A percentile compares a stretch with the other conserved stretches of the same genome.
Conservation (phyloP, 2,888 invertebrate species). For the Mylabris sibirica region DNA sequence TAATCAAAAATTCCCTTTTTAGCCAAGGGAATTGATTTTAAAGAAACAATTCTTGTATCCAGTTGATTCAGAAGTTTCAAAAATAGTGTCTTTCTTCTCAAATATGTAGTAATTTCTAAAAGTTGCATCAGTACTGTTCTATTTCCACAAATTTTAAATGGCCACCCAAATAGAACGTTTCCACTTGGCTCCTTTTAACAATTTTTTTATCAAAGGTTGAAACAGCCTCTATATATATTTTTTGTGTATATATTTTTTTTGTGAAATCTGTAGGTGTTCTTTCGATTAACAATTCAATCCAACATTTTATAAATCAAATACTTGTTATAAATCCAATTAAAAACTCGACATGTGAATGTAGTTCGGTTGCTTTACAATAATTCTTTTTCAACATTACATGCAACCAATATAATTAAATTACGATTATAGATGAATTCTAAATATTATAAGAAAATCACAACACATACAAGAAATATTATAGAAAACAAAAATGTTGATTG, state of each 20-base stretch:
- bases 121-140: too few relatives aligned
- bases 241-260: too few relatives aligned
- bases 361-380: background rate
- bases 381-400: background rate
- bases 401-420: background rate
- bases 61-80: too few relatives aligned
- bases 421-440: background rate
- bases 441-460: background rate
- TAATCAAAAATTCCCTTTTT: too few relatives aligned
- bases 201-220: background rate
- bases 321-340: conserved; percentile 14
- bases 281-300: conserved; percentile 2
- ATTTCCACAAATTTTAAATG: too few relatives aligned
- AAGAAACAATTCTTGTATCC: too few relatives aligned
- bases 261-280: background rate
- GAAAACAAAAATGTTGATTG: background rate
- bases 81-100: too few relatives aligned
- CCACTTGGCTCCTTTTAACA: too few relatives aligned
- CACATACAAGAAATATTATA: background rate
- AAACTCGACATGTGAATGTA: conserved; percentile 2
- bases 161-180: too few relatives aligned
- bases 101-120: too few relatives aligned
- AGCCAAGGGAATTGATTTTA: too few relatives aligned
- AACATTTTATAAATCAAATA: conserved; percentile 3
- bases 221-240: background rate